Percentiles rank a stretch among this genome's conserved stretches.
Evolutionary conservation across 2,797 vertebrate genomes (phyloP).

Genomic region (Liparis tanakae): DNA sequence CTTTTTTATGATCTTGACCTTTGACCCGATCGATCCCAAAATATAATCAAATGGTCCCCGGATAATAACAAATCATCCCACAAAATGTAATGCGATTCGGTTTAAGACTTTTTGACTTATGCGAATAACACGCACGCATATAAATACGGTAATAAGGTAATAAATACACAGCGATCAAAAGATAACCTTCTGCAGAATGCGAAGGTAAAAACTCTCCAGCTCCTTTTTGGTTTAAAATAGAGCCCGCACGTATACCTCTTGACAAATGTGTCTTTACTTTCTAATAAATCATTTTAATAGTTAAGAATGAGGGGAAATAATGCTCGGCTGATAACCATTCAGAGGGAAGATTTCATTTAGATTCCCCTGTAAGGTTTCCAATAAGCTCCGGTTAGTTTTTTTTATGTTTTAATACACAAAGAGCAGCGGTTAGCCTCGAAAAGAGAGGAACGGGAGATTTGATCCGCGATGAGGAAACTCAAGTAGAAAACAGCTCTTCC

Average conservation of each 20-base stretch:
- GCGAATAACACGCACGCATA: too few relatives aligned
- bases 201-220: conserved; percentile 17
- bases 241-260: conserved; percentile 37
- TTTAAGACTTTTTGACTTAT: too few relatives aligned
- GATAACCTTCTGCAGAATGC: too few relatives aligned
- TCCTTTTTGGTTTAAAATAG: conserved; percentile 36
- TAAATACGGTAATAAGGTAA: too few relatives aligned
- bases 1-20: too few relatives aligned
- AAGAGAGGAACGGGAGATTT: conserved; percentile 65
- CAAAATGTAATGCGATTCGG: too few relatives aligned
- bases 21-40: too few relatives aligned
- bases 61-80: too few relatives aligned
- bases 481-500: conserved; percentile 43
- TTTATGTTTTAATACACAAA: conserved; percentile 70
- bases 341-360: conserved; percentile 79
- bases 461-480: conserved; percentile 46
- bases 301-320: conserved; percentile 71
- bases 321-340: conserved; percentile 64
- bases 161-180: too few relatives aligned
- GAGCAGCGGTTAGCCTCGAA: conserved; percentile 51
- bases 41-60: too few relatives aligned
- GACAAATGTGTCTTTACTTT: conserved; percentile 62
- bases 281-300: conserved; percentile 71
- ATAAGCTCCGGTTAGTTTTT: conserved; percentile 67
- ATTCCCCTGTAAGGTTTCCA: conserved; percentile 74